Evolutionary conservation across 2,113 vertebrate genomes (phyloP), one percentile per base, ranked within the genome.

Genomic region (Vimba vimba): DNA sequence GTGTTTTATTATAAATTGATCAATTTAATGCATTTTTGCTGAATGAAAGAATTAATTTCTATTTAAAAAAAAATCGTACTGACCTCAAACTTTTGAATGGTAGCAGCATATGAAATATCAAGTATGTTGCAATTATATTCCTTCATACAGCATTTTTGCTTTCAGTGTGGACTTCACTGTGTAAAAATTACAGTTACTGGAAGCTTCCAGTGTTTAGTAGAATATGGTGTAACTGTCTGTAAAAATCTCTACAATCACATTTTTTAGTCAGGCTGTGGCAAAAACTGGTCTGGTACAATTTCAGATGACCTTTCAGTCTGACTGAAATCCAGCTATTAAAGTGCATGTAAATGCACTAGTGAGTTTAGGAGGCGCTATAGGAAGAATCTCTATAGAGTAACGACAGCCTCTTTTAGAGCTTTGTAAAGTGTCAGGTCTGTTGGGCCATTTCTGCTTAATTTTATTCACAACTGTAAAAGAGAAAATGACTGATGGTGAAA

Each of bases 401-500:
- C 9, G 59, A 60, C 21, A 60, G 59, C 11, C 39, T n/a, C 9
- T 73, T 73, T 73, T 73, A 73, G 7, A 36, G 69, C 9, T 73
- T 73, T 43, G 23, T 39, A 45, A 73, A n/a, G 21, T 73, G 36
- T 60, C 59, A 8, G 59, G 23, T 60, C 11, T 64, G 11, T 19
- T 25, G n/a, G 12, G 39, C 71, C 36, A 25, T 74, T 45, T 73
- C 69, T 45, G 71, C 39, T 25, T 45, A 39, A 21, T 71, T 74
- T 47, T 1, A 47, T 74, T 2, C 71, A 25, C 23, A n/a, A 47
- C 23, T 45, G 39, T 73, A 5, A 73, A 73, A 13, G 21, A 73
- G 21, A 25, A 62, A 92, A 89, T 90, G 77, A 83, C 85, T 87
- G 66, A 81, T 79, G 43, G 89, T 59, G 87, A 87, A 90, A 90